Evolutionary conservation across 2,888 invertebrate species (phyloP).

Genomic region (Operophtera brumata): DNA sequence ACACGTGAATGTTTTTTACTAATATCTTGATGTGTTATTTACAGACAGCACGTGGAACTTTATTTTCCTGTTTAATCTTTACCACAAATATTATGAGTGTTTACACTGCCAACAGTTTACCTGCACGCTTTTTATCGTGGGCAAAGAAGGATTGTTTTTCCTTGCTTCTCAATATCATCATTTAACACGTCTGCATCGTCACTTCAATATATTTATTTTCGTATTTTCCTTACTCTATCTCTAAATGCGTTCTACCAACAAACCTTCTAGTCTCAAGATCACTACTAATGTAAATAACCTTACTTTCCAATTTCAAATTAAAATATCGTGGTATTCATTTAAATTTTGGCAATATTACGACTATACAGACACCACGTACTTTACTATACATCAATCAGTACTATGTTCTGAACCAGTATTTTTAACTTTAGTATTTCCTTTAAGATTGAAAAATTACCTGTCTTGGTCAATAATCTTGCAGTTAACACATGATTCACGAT

Average conservation of each 20-base stretch:
- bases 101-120: constrained; percentile 1
- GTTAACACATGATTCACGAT: constrained; percentile 22
- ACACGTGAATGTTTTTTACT: neutral
- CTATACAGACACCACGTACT: no score
- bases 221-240: neutral
- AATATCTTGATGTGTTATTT: neutral
- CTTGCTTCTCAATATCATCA: neutral
- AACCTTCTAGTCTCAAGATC: neutral
- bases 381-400: no score
- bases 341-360: no score
- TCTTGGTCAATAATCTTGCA: constrained; percentile 27
- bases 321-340: no score
- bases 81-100: constrained; percentile 3
- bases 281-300: neutral
- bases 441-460: no score
- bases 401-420: no score
- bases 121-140: constrained; percentile 2
- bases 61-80: constrained; percentile 13
- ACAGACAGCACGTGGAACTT: neutral
- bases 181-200: neutral
- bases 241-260: neutral
- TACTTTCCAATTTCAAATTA: neutral
- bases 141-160: neutral
- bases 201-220: neutral
- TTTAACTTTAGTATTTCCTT: no score